A percentile compares a stretch with the other conserved stretches of the same genome.
These are phyloP conservation scores for Lysandra coridon DNA, from an alignment of 2,888 invertebrate genomes.

Conservation along the genomic window DNA sequence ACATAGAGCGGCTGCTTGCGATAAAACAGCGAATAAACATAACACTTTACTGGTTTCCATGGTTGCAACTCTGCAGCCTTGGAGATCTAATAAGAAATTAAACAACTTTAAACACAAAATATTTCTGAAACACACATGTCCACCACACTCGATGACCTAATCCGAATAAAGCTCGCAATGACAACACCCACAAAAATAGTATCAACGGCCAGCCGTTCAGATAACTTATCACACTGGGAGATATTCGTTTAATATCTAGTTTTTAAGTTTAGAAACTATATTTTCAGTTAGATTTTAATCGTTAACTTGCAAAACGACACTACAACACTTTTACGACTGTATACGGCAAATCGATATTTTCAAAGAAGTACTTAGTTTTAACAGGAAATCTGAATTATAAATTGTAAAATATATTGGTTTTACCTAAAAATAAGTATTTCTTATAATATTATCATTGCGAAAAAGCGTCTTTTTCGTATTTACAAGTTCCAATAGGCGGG, in stretches of 20 bases:
- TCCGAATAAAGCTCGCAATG: slow-evolving; percentile 74
- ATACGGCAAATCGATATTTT: slow-evolving; percentile 69
- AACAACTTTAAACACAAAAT: slow-evolving; percentile 63
- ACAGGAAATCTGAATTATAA: slow-evolving; percentile 32
- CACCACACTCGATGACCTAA: slow-evolving; percentile 77
- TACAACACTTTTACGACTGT: slow-evolving; percentile 58
- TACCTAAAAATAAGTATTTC: slow-evolving; percentile 60
- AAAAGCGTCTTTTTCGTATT: slow-evolving; percentile 63
- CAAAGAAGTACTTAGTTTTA: slow-evolving; percentile 22
- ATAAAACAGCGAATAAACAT: slow-evolving; percentile 63
- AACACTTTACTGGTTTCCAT: slow-evolving; percentile 68
- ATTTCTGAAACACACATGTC: slow-evolving; percentile 75
- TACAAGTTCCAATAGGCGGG: slow-evolving; percentile 72
- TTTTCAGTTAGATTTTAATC: slow-evolving; percentile 37
- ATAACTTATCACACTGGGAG: slow-evolving; percentile 50
- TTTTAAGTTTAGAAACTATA: background rate
- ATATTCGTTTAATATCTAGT: background rate
- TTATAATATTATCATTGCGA: slow-evolving; percentile 73
- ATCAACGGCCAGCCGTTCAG: slow-evolving; percentile 63
- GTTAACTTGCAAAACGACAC: slow-evolving; percentile 44
- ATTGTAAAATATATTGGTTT: slow-evolving; percentile 44
- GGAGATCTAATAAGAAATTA: slow-evolving; percentile 73
- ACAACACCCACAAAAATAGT: slow-evolving; percentile 83
- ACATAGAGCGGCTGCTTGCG: slow-evolving; percentile 68
- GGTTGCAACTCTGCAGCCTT: slow-evolving; percentile 58